Conservation (phyloP, 2,888 invertebrate species). For the Diaperis boleti region DNA sequence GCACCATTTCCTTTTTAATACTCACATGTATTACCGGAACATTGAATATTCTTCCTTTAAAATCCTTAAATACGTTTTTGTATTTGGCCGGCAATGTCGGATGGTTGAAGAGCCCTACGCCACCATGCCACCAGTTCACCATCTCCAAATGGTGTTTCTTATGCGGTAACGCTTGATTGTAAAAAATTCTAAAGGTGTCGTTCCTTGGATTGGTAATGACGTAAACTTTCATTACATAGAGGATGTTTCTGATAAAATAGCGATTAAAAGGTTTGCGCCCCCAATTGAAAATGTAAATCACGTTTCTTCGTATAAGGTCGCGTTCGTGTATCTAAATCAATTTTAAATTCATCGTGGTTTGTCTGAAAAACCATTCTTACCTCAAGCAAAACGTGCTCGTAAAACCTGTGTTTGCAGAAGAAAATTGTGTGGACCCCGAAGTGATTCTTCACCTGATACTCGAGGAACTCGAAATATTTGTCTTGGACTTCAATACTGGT, state of each 20-base stretch:
- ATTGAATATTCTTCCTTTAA: constrained; percentile 73
- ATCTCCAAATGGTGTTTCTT: constrained; percentile 71
- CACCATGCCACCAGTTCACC: constrained; percentile 81
- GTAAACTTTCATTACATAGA: constrained; percentile 72
- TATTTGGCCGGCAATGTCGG: constrained; percentile 74
- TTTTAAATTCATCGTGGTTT: not conserved
- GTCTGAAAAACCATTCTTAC: constrained; percentile 59
- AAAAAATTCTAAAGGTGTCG: constrained; percentile 77
- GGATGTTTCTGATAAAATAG: constrained; percentile 68
- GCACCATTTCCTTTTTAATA: constrained; percentile 24
- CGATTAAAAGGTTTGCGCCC: constrained; percentile 69
- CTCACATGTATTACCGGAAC: constrained; percentile 81
- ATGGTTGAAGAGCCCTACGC: constrained; percentile 72
- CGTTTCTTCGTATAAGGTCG: constrained; percentile 73
- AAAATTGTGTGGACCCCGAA: constrained; percentile 69
- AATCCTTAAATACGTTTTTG: constrained; percentile 74
- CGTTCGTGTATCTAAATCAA: constrained; percentile 63
- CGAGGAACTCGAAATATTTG: constrained; percentile 70
- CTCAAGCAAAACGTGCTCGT: constrained; percentile 70
- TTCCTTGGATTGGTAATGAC: constrained; percentile 75
- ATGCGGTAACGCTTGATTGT: constrained; percentile 77
- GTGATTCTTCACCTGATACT: constrained; percentile 68
- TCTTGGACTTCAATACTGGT: constrained; percentile 58
- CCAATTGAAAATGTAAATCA: constrained; percentile 79
- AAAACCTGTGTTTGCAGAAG: constrained; percentile 69